Percentiles rank a stretch among this genome's conserved stretches.
These are phyloP conservation scores for Lepus americanus DNA, from an alignment of 2,113 vertebrate genomes.

Conservation along the genomic window DNA sequence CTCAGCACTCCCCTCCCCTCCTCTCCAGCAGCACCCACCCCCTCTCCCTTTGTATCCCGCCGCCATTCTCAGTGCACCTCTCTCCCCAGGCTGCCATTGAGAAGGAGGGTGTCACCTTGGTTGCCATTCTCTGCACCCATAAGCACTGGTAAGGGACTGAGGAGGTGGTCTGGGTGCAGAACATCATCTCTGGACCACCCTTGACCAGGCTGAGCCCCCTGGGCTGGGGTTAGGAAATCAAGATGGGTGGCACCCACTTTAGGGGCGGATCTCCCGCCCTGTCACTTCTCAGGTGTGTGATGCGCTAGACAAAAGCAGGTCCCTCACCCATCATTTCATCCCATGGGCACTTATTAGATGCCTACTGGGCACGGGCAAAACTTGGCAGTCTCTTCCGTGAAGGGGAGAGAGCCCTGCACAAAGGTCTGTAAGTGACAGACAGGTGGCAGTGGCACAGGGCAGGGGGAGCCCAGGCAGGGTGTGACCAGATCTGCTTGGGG, in stretches of 20 bases:
- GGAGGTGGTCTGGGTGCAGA: not conserved
- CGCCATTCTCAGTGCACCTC: not conserved
- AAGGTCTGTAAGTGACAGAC: not conserved
- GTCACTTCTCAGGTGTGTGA: not conserved
- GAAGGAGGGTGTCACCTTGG: constrained; percentile 92
- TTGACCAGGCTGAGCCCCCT: not conserved
- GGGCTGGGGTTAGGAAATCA: not conserved
- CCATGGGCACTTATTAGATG: not conserved
- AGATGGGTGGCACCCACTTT: not conserved
- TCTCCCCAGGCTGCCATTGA: constrained; percentile 91
- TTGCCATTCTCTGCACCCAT: constrained; percentile 98
- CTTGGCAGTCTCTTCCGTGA: not conserved
- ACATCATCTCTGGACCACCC: not conserved
- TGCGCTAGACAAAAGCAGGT: not conserved
- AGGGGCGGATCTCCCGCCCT: accelerated
- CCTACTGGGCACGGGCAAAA: not conserved
- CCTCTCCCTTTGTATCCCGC: not conserved
- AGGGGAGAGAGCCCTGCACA: not conserved
- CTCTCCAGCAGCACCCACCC: not conserved
- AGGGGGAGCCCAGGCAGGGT: not conserved
- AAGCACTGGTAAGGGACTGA: constrained; percentile 95
- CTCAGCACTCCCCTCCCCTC: accelerated
- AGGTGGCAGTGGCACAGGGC: not conserved
- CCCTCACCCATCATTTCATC: not conserved
- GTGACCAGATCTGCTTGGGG: not conserved